Conservation (phyloP, 2,888 invertebrate species). For the Sipha maydis region DNA sequence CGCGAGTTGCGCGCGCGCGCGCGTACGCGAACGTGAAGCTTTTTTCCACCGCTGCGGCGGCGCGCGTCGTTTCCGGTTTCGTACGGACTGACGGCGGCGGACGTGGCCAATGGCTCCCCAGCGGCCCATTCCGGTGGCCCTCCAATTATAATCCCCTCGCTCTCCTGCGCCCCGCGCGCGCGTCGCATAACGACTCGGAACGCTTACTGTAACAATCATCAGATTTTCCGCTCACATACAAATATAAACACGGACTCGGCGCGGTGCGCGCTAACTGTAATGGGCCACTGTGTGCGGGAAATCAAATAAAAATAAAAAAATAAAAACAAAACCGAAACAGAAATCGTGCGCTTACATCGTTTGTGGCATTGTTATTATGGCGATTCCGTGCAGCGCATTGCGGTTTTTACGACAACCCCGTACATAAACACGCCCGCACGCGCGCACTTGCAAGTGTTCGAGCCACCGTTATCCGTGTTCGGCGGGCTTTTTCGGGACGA, state of each 20-base stretch:
- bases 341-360: slow-evolving; percentile 10
- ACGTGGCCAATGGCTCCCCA: slow-evolving; percentile 64
- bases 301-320: slow-evolving; percentile 38
- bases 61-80: slow-evolving; percentile 63
- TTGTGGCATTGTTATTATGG: slow-evolving; percentile 1
- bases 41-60: slow-evolving; percentile 10
- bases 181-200: slow-evolving; percentile 51
- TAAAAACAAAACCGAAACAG: slow-evolving; percentile 14
- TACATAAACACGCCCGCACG: neutral
- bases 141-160: slow-evolving; percentile 63
- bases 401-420: slow-evolving; percentile 9
- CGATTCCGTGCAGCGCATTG: slow-evolving; percentile 22
- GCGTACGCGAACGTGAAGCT: neutral
- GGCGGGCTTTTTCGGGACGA: no score
- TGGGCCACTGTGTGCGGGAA: slow-evolving; percentile 58
- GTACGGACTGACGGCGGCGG: slow-evolving; percentile 65
- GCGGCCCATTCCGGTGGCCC: slow-evolving; percentile 64
- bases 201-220: slow-evolving; percentile 53
- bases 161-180: slow-evolving; percentile 25
- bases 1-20: neutral
- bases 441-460: neutral
- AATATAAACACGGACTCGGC: slow-evolving; percentile 25
- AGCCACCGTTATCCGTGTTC: no score
- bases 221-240: slow-evolving; percentile 55
- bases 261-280: slow-evolving; percentile 16